phyloP scores from a whole-genome alignment of 2,797 vertebrate genomes.

The Esox lucius region DNA sequence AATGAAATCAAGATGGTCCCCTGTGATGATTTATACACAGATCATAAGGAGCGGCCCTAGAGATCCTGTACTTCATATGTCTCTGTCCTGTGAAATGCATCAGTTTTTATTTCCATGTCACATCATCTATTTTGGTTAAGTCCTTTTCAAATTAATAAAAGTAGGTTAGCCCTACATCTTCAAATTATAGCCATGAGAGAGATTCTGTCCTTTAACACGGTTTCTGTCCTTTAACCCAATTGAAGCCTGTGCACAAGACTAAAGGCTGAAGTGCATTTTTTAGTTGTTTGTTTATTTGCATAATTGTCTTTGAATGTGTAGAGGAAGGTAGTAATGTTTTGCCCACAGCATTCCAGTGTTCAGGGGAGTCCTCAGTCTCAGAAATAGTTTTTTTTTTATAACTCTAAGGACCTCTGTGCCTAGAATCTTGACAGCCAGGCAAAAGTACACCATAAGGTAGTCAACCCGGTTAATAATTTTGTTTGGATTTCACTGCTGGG shows the following conservation, averaged over 20 bases:
- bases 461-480: slow-evolving; percentile 37
- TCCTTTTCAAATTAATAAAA: slow-evolving; percentile 8
- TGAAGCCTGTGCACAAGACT: neutral
- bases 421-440: slow-evolving; percentile 32
- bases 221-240: neutral
- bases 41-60: neutral
- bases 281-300: neutral
- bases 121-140: neutral
- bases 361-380: slow-evolving; percentile 4
- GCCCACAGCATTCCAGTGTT: slow-evolving; percentile 10
- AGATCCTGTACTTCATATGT: neutral
- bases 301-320: neutral
- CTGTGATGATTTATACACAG: neutral
- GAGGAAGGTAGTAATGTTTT: slow-evolving; percentile 13
- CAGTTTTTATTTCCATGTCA: neutral
- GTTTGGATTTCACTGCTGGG: slow-evolving; percentile 37
- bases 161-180: slow-evolving; percentile 9
- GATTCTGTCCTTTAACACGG: neutral
- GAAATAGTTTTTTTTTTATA: slow-evolving; percentile 17
- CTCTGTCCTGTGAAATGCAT: neutral
- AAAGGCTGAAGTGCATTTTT: neutral
- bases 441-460: slow-evolving; percentile 53
- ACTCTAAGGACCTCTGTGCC: slow-evolving; percentile 41
- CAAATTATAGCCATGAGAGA: neutral
- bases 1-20: neutral